Base-by-base conservation (phyloP, 2,113 vertebrate genomes). In the Cyphomyrus discorhynchus region DNA sequence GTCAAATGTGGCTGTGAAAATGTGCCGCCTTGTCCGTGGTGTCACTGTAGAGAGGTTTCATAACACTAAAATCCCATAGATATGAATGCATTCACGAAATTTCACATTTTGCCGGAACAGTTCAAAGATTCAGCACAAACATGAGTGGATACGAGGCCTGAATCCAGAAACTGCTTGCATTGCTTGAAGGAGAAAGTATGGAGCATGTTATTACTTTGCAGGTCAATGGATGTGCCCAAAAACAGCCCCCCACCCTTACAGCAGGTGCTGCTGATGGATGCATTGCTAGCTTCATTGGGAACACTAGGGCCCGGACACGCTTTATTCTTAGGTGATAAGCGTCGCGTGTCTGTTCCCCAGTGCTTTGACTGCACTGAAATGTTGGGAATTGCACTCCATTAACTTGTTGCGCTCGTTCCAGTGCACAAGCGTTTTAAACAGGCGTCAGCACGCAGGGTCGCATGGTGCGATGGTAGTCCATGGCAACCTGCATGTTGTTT, bases 341-440 rank as follows among this genome's bases (percentile, higher is more conserved):
- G 88, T 77, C 77, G 35, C 66, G 46, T 86, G 83, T 88, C 90
- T 86, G 15, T 53, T 88, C 89, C 50, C 88, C n/a, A n/a, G 70
- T 35, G 88, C 83, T 88, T 90, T 90, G 62, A 77, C 88, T 85
- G 77, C 90, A 88, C 87, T 89, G 89, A 93, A 93, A 93, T 93
- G 93, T 92, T 91, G 91, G 92, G 92, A 91, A 92, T 88, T 84
- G 47, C 91, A 91, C 91, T 93, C 92, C 93, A 91, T 92, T 93
- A 93, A 87, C 91, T 90, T 86, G 91, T 82, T 90, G 92, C 91
- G 91, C 93, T 93, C 90, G 15, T 46, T 88, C 83, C 88, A 89
- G 91, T 82, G 90, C 91, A 88, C 53, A 49, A 62, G 8, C 21
- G 24, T 89, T 89, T 89, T 11, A 50, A 4, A 31, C 88, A 24